phyloP scores from a whole-genome alignment of 2,113 vertebrate genomes.

The Saimiri boliviensis region DNA sequence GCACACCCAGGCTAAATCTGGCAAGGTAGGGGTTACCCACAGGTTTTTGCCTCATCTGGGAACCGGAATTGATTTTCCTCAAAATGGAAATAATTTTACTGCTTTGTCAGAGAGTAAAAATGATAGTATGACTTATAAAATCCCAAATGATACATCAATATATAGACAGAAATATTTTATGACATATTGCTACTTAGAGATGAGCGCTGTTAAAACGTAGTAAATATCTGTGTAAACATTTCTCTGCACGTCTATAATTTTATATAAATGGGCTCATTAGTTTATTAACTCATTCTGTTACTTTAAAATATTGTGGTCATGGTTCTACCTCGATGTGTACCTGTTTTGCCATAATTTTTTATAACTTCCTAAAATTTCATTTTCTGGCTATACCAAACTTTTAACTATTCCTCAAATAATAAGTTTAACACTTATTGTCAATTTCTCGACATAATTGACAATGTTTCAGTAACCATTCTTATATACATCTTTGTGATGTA shows the following conservation, averaged over 20 bases:
- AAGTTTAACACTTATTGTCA: background rate
- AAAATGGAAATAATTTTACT: constrained; percentile 37
- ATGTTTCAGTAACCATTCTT: background rate
- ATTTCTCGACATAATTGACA: background rate
- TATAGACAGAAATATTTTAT: background rate
- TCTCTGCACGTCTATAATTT: background rate
- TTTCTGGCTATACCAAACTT: background rate
- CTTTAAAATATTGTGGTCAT: background rate
- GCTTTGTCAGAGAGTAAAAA: background rate
- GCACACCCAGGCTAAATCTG: background rate
- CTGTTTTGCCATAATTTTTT: background rate
- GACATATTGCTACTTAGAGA: background rate
- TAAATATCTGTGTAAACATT: background rate
- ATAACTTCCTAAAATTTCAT: background rate
- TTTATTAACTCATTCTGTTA: background rate
- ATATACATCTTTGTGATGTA: background rate
- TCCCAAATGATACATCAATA: background rate
- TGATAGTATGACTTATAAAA: background rate
- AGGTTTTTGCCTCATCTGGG: background rate
- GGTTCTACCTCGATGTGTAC: background rate
- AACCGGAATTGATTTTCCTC: constrained; percentile 13
- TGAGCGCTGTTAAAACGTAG: background rate
- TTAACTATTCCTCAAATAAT: background rate
- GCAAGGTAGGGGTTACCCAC: background rate
- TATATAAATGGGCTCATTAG: background rate